phyloP scores from a whole-genome alignment of 2,888 invertebrate species.

The Sphinx pinastri region DNA sequence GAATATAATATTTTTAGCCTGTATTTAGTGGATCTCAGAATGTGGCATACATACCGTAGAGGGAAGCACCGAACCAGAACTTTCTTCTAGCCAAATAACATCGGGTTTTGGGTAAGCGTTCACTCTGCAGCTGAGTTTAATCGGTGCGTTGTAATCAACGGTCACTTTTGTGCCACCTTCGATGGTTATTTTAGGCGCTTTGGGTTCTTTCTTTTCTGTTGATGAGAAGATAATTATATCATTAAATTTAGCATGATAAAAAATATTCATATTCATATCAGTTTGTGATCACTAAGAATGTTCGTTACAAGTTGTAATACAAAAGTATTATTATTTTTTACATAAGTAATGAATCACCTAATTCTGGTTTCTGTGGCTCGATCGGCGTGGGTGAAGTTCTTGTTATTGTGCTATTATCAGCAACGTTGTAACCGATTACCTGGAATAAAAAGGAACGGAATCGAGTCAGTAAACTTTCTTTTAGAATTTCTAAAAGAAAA shows the following conservation, averaged over 20 bases:
- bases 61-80: conserved; percentile 35
- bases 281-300: too few species aligned
- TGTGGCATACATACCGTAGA: conserved; percentile 42
- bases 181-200: conserved; percentile 46
- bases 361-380: conserved; percentile 42
- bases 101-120: conserved; percentile 57
- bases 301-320: too few species aligned
- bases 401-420: conserved; percentile 38
- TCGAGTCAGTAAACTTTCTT: too few species aligned
- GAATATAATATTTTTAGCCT: too few species aligned
- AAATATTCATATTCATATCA: background rate
- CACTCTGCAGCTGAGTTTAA: conserved; percentile 56
- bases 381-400: conserved; percentile 50
- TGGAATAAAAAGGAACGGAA: conserved; percentile 36
- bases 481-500: too few species aligned
- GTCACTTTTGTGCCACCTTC: conserved; percentile 39
- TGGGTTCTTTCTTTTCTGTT: conserved; percentile 39
- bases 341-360: conserved; percentile 39
- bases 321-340: too few species aligned
- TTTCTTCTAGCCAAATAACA: conserved; percentile 53
- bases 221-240: background rate
- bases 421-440: conserved; percentile 49
- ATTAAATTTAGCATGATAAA: background rate
- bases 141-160: conserved; percentile 40
- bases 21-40: background rate